A percentile compares a stretch with the other conserved stretches of the same genome.
phyloP scores from a whole-genome alignment of 2,113 vertebrate species.

The Pangasianodon gigas region DNA sequence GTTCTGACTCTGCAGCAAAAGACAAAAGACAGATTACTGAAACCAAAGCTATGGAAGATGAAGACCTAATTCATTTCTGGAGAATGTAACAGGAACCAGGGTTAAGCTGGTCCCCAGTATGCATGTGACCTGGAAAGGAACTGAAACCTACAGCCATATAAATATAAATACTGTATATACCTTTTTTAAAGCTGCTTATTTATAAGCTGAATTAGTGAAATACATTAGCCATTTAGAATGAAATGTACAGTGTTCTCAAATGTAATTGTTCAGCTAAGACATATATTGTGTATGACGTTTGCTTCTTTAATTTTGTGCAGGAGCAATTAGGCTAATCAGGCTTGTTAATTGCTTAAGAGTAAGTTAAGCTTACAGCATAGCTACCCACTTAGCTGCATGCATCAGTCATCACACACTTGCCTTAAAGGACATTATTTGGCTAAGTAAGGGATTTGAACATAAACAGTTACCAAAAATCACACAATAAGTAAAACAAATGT shows the following conservation, averaged over 20 bases:
- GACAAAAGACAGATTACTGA: not conserved
- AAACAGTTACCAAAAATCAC: not conserved
- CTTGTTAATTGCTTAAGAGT: not conserved
- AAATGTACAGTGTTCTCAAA: not conserved
- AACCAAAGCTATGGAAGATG: conserved; percentile 14
- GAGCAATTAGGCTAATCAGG: not conserved
- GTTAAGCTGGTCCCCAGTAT: not conserved
- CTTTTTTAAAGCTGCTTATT: not conserved
- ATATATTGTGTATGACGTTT: not conserved
- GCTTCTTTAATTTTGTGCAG: not conserved
- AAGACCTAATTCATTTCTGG: not conserved
- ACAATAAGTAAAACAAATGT: not conserved
- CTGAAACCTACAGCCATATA: not conserved
- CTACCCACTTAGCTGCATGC: not conserved
- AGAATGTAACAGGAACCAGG: not conserved
- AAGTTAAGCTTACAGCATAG: not conserved
- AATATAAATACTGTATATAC: not conserved
- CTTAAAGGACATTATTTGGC: not conserved
- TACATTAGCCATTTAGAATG: not conserved
- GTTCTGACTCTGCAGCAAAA: conserved; percentile 12
- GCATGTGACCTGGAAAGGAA: not conserved
- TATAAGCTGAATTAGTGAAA: not conserved
- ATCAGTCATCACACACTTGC: not conserved
- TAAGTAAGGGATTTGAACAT: not conserved
- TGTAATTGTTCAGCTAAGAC: not conserved